Evolutionary conservation across 2,797 vertebrate genomes (phyloP).

Genomic region (Rallus crepitans): DNA sequence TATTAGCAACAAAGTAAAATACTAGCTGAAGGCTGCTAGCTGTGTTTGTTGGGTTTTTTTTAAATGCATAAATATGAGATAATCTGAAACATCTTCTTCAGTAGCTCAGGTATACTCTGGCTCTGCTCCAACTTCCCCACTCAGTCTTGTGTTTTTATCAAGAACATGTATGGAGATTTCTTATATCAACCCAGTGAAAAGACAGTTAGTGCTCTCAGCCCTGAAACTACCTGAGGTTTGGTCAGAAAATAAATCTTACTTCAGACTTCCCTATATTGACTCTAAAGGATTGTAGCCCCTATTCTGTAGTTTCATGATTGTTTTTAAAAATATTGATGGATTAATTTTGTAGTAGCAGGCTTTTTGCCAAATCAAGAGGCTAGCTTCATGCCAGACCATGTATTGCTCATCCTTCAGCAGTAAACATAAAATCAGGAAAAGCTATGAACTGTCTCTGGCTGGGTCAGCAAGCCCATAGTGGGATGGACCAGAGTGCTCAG

Average conservation of each 20-base stretch:
- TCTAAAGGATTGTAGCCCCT: not conserved
- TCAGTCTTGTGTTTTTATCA: not conserved
- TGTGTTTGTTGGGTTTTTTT: not conserved
- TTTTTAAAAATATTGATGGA: not conserved
- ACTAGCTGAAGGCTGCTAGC: not conserved
- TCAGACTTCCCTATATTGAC: not conserved
- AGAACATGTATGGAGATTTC: not conserved
- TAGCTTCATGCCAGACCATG: not conserved
- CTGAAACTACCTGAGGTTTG: not conserved
- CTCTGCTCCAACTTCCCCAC: not conserved
- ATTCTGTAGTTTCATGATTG: not conserved
- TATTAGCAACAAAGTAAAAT: not conserved
- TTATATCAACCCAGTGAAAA: not conserved
- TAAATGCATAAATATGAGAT: not conserved
- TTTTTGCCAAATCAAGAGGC: not conserved
- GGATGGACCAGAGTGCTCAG: not conserved
- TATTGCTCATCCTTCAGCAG: not conserved
- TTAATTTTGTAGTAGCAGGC: not conserved
- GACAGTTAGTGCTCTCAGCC: not conserved
- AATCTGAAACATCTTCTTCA: not conserved
- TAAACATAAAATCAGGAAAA: not conserved
- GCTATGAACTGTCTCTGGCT: not conserved
- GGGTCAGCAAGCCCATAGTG: not conserved
- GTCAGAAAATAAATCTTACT: not conserved
- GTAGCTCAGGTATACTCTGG: not conserved